Base-by-base conservation (phyloP, 1,140 invertebrate genomes). In the Drosophila takahashii region DNA sequence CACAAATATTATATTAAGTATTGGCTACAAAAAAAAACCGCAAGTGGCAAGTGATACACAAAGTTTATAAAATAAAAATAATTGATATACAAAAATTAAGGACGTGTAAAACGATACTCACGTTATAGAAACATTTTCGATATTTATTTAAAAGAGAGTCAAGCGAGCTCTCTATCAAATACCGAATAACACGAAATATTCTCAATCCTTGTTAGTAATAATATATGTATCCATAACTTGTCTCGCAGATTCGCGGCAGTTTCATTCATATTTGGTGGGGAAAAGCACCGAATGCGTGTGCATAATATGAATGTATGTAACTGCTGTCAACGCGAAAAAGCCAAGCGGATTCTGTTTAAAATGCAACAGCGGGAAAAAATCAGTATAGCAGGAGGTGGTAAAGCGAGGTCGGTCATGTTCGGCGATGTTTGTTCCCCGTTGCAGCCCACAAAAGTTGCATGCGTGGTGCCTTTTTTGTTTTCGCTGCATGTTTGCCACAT, bases 241-340 rank as follows among this genome's bases (percentile, higher is more conserved):
- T 27, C 34, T 13, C 34, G n/a, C 42, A 41, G 47, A 66, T 50
- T 66, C 44, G 15, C 16, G 47, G 15, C 36, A 67, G 52, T 45
- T 69, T 67, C 54, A 67, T 54, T 53, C 66, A 69, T 69, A 67
- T 69, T 69, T 70, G 37, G 36, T 57, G 50, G 65, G 29, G 22
- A 15, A 3, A 41, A 15, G 16, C 54, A 56, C 10, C 54, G 71
- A 77, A 60, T 72, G 69, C 67, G 59, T 76, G 52, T 58, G 72
- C 73, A 75, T 67, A 78, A 81, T 86, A 61, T 78, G 69, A 61
- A 41, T 61, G 59, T 66, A 60, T 81, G 74, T 61, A 67, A 75
- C 78, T 71, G 83, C 81, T 86, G 81, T 87, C 81, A 86, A 67
- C 78, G 83, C 83, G 60, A 61, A 71, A 75, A 85, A 73, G 72